Evolutionary conservation across 2,797 vertebrate species (phyloP).

Genomic region (Hoplostethus atlanticus): DNA sequence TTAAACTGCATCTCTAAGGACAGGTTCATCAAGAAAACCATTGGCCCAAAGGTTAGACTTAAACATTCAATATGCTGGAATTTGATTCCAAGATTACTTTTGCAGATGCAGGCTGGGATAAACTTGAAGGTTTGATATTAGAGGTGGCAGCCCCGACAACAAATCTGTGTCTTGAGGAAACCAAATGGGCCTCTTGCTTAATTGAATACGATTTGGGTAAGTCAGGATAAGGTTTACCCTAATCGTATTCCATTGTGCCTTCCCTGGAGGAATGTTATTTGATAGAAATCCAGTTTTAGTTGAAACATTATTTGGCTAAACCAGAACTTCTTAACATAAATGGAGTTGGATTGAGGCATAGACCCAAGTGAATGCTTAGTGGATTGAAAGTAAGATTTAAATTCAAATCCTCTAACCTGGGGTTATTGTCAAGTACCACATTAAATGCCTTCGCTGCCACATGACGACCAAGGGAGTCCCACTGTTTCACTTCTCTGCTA

Average conservation of each 20-base stretch:
- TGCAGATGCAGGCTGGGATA: conserved; percentile 1
- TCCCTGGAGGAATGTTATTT: conserved; percentile 8
- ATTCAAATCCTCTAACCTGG: conserved; percentile 53
- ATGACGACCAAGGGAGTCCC: conserved; percentile 65
- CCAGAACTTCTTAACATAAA: conserved; percentile 33
- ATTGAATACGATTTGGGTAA: conserved; percentile 17
- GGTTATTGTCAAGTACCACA: conserved; percentile 55
- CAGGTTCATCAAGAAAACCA: conserved; percentile 15
- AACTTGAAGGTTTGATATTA: conserved; percentile 17
- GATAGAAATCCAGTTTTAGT: conserved; percentile 19
- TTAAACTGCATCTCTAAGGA: conserved; percentile 14
- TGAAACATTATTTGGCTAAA: conserved; percentile 30
- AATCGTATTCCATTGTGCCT: conserved; percentile 9
- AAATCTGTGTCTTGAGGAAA: conserved; percentile 5
- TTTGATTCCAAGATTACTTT: conserved; percentile 14
- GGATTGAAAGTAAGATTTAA: conserved; percentile 59
- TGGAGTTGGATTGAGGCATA: conserved; percentile 45
- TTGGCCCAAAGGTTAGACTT: conserved; percentile 9
- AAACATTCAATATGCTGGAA: conserved; percentile 5
- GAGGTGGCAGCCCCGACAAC: not conserved
- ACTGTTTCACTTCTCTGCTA: conserved; percentile 64
- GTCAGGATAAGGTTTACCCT: not conserved
- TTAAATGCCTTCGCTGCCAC: conserved; percentile 69
- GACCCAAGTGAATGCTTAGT: conserved; percentile 62
- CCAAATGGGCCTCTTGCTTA: conserved; percentile 16